Evolutionary conservation across 2,888 invertebrate genomes (phyloP), one percentile per base, ranked within the genome.

Genomic region (Altica lythri): DNA sequence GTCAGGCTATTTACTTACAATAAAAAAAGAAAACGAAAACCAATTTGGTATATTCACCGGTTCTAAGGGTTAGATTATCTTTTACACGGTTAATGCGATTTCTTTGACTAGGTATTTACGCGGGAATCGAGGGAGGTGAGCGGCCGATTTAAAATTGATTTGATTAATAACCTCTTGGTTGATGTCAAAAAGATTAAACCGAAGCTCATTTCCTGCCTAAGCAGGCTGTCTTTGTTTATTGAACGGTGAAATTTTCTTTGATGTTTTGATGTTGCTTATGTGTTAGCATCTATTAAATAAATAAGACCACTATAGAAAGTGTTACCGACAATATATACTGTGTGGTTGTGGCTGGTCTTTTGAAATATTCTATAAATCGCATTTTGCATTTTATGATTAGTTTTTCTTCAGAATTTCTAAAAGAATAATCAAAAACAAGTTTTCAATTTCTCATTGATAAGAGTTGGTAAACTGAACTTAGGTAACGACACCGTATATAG

Each of bases 141-240:
- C 12, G 30, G 16, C 29, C 29, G 45, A 42, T 43, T 40, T 42
- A 51, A 55, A 55, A 52, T 56, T 53, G 38, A 53, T 53, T 38
- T 56, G 56, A 56, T 56, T 56, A 48, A 56, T 56, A 48, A 56
- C 56, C 55, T 48, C 48, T 38, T 43, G 18, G 38, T 35, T 12
- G 43, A 48, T 47, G 47, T 34, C 43, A 42, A 45, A 52, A 42
- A 56, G 46, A 30, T 30, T 51, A 42, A 37, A 14, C 48, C 52
- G 52, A 34, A 56, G 43, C 56, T 56, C 53, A 56, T 56, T 56
- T 56, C 56, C 56, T 56, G 56, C 52, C 52, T 56, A 56, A 56
- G 51, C 56, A 56, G 56, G 48, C 53, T 48, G 52, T 53, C 53
- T 56, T 56, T 56, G 53, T 56, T 48, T 44, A 46, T 40, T 43